Evolutionary conservation across 2,888 invertebrate genomes (phyloP), one percentile per base, ranked within the genome.

Genomic region (Steinernema hermaphroditum): DNA sequence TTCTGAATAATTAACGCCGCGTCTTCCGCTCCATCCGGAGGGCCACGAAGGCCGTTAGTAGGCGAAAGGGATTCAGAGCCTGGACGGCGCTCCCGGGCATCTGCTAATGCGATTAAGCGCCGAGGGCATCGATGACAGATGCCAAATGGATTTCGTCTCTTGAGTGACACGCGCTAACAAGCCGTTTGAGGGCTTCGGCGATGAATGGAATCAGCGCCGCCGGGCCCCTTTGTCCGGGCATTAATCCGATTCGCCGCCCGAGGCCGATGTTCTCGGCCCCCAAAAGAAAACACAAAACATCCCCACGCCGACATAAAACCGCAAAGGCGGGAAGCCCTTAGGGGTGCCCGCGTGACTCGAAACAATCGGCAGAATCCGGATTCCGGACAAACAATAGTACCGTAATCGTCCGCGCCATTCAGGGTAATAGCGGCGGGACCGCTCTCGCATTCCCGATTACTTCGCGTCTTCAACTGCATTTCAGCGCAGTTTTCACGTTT

Each of bases 121-220:
- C 6, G 62, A 62, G 22, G 32, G 27, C 54, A 41, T 16, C 43
- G 9, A 41, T 46, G 46, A 46, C 46, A 19, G 46, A 46, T 16
- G 22, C 46, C 46, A 16, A 19, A 46, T 16, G 46, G 46, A 46
- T 41, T 16, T 46, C 46, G 12, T 62, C 62, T 62, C 62, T 16
- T 29, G 62, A 62, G 62, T 62, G 62, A 34, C 62, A 32, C 19
- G 32, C 62, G 62, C 62, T 62, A 62, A 62, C 62, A 62, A 62
- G 62, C 62, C 62, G 34, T 62, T 62, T 62, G 62, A 62, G 54
- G 54, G 54, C 54, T 54, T 54, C 54, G 29, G 62, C 62, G 32
- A 32, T 62, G 62, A 62, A 62, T 62, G 62, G 62, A 62, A 32
- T 62, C 62, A 27, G 62, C 62, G 54, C 54, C 12, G 16, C n/a